Base-by-base conservation (phyloP, 1,140 invertebrate genomes). In the Meloidogyne chitwoodi region DNA sequence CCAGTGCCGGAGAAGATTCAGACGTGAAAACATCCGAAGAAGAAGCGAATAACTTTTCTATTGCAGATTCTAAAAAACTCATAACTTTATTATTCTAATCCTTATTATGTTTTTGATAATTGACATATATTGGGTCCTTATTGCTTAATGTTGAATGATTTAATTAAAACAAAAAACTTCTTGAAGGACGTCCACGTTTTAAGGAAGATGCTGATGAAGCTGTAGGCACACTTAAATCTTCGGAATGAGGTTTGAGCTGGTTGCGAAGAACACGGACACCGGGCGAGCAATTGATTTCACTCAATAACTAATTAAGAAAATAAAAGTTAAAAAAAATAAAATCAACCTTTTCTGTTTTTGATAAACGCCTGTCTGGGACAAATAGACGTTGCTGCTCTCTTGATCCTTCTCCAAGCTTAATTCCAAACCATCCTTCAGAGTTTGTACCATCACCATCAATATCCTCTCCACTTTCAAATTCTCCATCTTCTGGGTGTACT, bases 341-440 rank as follows among this genome's bases (percentile, higher is more conserved):
- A 24, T 12, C 11, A 63, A 78, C 76, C 74, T 77, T 77, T 77
- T 77, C 76, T 4, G 76, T 77, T 19, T 77, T 68, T 16, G 76
- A 61, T 22, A 68, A 68, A 8, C 65, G 24, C 22, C 76, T 31
- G 44, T 77, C 76, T 10, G 61, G 44, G 5, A 77, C 76, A 63
- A 75, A 77, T 10, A 77, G 61, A 56, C 73, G 61, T 66, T 68
- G 56, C 6, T 48, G 41, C 68, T 77, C 76, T 19, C 63, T 56
- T 6, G 70, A 19, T 29, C 71, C 73, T 61, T 77, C 74, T 22
- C 73, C 75, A 31, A 16, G 62, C 19, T 76, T 74, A 26, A 77
- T 77, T 12, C 76, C 76, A 67, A 68, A 77, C 76, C 76, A 77
- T 62, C 61, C 56, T 1, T 78, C 70, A 56, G 48, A 56, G 22